Conservation (phyloP, 2,797 vertebrate species). For the Parauchenoglanis ngamensis region DNA sequence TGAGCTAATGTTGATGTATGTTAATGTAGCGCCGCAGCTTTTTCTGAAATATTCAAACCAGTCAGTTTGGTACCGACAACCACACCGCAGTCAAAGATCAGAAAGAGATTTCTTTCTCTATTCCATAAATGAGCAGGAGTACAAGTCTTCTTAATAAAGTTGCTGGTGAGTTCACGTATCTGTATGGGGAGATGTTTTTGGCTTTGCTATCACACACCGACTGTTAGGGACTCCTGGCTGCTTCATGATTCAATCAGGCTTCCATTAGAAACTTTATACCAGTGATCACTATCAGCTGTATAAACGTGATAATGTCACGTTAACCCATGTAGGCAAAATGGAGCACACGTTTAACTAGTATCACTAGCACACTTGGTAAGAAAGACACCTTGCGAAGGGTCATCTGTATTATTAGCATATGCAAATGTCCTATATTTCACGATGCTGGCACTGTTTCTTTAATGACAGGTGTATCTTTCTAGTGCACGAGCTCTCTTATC, state of each 20-base stretch:
- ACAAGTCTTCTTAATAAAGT: neutral
- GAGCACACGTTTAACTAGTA: conserved; percentile 39
- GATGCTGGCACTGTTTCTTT: neutral
- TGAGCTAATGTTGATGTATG: no score
- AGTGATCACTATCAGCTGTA: neutral
- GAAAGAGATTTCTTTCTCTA: neutral
- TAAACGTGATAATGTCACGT: conserved; percentile 59
- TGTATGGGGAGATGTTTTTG: neutral
- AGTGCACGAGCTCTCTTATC: neutral
- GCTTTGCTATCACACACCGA: neutral
- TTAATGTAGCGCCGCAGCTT: no score
- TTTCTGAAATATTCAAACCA: neutral
- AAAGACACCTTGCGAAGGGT: conserved; percentile 19
- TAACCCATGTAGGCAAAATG: conserved; percentile 59
- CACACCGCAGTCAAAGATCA: neutral
- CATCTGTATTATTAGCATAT: neutral
- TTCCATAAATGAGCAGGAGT: neutral
- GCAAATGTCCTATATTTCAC: neutral
- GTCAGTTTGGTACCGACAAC: neutral
- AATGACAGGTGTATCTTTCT: neutral
- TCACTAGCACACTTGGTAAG: conserved; percentile 32
- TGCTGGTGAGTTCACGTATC: neutral
- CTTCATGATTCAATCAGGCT: conserved; percentile 71
- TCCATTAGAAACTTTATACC: conserved; percentile 26
- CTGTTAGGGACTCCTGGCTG: conserved; percentile 39